Percentiles rank a stretch among this genome's conserved stretches.
Conservation (phyloP, 2,888 invertebrate species). For the Oligia strigilis region DNA sequence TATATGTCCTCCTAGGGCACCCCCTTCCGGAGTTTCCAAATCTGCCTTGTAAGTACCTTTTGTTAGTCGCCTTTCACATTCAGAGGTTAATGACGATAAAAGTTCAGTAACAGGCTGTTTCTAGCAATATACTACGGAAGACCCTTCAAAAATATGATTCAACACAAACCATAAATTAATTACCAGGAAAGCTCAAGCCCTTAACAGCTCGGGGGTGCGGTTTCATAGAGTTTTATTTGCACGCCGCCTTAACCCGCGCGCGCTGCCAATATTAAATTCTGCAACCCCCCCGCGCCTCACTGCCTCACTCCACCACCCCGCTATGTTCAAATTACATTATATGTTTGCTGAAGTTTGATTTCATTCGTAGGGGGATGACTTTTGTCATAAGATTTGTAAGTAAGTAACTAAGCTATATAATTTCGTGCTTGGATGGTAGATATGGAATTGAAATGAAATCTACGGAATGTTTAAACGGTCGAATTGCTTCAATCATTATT, state of each 20-base stretch:
- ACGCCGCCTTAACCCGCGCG: conserved; percentile 88
- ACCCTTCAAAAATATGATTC: not conserved
- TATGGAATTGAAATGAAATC: not conserved
- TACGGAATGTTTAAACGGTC: not conserved
- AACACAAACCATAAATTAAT: conserved; percentile 47
- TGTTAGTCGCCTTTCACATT: not conserved
- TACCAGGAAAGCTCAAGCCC: conserved; percentile 63
- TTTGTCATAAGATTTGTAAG: conserved; percentile 37
- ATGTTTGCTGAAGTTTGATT: conserved; percentile 75
- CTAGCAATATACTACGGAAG: not conserved
- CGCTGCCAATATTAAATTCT: conserved; percentile 88
- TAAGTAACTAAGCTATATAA: conserved; percentile 15
- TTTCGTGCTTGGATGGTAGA: conserved; percentile 15
- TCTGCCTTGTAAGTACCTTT: not conserved
- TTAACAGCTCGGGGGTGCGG: conserved; percentile 81
- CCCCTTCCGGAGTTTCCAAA: not conserved
- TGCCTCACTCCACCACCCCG: conserved; percentile 37
- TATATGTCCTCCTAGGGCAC: too few relatives aligned
- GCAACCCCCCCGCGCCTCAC: conserved; percentile 66
- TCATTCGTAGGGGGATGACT: conserved; percentile 62
- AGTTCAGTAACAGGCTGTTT: not conserved
- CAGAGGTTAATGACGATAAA: not conserved
- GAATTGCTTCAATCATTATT: not conserved
- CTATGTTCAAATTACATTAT: conserved; percentile 82
- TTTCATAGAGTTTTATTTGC: conserved; percentile 88